Base-by-base conservation (phyloP, 2,113 vertebrate species). In the Turnix velox region DNA sequence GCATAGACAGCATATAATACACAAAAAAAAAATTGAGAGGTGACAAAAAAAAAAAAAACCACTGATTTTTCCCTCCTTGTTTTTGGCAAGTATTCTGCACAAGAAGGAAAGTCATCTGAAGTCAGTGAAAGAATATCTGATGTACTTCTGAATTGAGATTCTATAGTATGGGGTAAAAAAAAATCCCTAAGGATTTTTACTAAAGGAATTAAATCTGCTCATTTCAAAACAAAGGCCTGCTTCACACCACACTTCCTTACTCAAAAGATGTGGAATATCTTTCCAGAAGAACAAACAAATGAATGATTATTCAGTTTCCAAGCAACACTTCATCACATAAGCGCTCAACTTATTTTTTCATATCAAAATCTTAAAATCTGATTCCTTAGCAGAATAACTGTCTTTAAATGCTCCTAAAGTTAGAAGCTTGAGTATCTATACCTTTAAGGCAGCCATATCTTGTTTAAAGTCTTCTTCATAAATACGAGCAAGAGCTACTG, bases 381-480 rank as follows among this genome's bases (percentile, higher is more conserved):
- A 75, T 42, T 67, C 61, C 31, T 79, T 78, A 80, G 11, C 48
- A 92, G 67, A 84, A n/a, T 13, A 84, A 92, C 18, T 33, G 28
- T 49, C 74, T 85, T 79, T 42, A 74, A 90, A 83, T 43, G 43
- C 12, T 61, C 33, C 37, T 69, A 78, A 49, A 68, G 48, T 75
- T 58, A 84, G 11, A 78, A 22, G 69, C 37, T 80, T 12, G 7
- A 58, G 30, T 72, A 63, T 87, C 54, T 93, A 12, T 92, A 99
- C 99, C 98, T 98, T 98, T 92, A 99, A 96, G 22, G 98, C 96
- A 39, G 97, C 92, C 99, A 99, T 99, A 74, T 99, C 99, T 87
- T 97, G 98, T 95, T 99, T 99, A 96, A 99, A 99, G 67, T 98
- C 98, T 54, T 99, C 99, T 93, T 99, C 99, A 63, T 99, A 99